Conservation (phyloP, 2,888 invertebrate genomes). For the Synanthedon formicaeformis region DNA sequence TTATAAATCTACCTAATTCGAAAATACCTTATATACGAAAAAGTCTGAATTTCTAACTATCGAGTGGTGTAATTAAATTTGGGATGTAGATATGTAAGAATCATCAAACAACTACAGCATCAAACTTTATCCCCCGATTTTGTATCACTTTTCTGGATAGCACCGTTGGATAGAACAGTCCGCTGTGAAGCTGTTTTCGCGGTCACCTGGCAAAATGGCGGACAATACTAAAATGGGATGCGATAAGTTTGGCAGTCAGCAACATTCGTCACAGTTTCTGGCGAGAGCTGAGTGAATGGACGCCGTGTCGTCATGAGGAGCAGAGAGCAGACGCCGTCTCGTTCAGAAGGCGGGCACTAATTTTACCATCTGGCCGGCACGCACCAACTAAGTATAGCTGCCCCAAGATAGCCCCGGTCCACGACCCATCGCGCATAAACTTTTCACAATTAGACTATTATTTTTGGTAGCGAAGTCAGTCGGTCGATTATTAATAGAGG, state of each 20-base stretch:
- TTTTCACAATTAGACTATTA: conserved; percentile 73
- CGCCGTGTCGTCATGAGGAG: conserved; percentile 57
- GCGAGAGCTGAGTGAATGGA: conserved; percentile 55
- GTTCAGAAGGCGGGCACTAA: conserved; percentile 56
- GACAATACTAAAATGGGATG: conserved; percentile 55
- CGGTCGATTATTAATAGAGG: conserved; percentile 73
- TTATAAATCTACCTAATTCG: too few species aligned
- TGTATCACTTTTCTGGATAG: too few species aligned
- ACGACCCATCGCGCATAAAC: conserved; percentile 71
- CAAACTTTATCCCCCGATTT: too few species aligned
- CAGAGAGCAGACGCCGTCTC: conserved; percentile 62
- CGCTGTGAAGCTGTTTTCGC: neutral
- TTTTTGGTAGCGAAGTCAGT: conserved; percentile 73
- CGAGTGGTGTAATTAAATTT: too few species aligned
- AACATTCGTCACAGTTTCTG: conserved; percentile 35
- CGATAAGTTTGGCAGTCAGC: conserved; percentile 65
- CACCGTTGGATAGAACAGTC: too few species aligned
- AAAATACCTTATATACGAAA: too few species aligned
- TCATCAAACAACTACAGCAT: too few species aligned
- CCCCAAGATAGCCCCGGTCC: conserved; percentile 71
- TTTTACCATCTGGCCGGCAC: conserved; percentile 64
- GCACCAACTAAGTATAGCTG: conserved; percentile 70
- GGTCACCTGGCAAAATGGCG: conserved; percentile 41
- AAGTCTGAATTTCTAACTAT: too few species aligned
- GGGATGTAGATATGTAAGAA: too few species aligned